phyloP scores from a whole-genome alignment of 2,888 invertebrate genomes.

The Lasioglossum leucozonium region DNA sequence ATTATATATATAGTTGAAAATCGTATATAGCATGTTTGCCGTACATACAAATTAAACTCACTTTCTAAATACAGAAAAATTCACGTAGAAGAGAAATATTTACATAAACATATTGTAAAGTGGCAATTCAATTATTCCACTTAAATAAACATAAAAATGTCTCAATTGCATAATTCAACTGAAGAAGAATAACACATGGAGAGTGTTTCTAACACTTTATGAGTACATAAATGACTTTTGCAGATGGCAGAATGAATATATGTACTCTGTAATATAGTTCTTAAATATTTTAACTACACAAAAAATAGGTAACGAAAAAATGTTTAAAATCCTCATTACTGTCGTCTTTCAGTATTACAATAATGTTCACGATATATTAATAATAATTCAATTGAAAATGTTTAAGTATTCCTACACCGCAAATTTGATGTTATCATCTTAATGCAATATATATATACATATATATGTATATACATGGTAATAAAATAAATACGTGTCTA shows the following conservation, averaged over 20 bases:
- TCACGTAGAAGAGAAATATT: slow-evolving; percentile 14
- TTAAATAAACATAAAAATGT: slow-evolving; percentile 3
- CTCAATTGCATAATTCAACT: background rate
- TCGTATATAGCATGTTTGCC: background rate
- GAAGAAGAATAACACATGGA: background rate
- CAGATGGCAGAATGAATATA: background rate
- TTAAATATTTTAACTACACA: background rate
- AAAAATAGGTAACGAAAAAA: background rate
- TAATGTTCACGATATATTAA: slow-evolving; percentile 7
- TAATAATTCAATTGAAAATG: slow-evolving; percentile 17
- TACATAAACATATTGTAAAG: slow-evolving; percentile 9
- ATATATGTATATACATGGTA: slow-evolving; percentile 49
- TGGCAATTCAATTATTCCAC: background rate
- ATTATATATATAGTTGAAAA: background rate
- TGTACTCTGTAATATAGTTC: background rate
- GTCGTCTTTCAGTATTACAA: slow-evolving; percentile 9
- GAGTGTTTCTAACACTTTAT: slow-evolving; percentile 4
- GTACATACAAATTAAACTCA: background rate
- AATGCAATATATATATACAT: slow-evolving; percentile 27
- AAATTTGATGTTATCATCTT: background rate
- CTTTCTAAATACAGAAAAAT: slow-evolving; percentile 7
- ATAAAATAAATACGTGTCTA: slow-evolving; percentile 46
- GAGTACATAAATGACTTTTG: background rate
- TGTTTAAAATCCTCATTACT: background rate
- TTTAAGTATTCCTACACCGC: slow-evolving; percentile 28